Evolutionary conservation across 2,888 invertebrate genomes (phyloP).

Genomic region (Hydrotaea diabolus): DNA sequence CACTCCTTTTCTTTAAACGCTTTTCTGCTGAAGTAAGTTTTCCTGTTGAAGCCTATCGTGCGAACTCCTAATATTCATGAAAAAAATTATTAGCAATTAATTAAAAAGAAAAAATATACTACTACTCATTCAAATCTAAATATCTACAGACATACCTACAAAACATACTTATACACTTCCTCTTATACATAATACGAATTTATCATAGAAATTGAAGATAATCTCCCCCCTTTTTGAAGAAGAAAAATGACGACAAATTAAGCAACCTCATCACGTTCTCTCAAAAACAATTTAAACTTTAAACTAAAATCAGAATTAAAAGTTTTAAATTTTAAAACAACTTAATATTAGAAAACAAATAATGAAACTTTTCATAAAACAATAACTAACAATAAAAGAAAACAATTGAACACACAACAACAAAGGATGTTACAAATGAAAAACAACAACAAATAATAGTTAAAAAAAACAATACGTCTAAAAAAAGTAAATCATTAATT

Average conservation of each 20-base stretch:
- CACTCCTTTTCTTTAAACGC: no score
- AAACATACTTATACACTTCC: slow-evolving; percentile 7
- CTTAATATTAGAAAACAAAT: slow-evolving; percentile 1
- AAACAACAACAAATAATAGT: background rate
- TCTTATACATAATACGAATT: slow-evolving; percentile 52
- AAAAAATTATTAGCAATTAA: background rate
- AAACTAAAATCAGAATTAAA: slow-evolving; percentile 35
- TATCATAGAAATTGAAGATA: slow-evolving; percentile 67
- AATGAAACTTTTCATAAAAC: background rate
- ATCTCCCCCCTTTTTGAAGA: slow-evolving; percentile 35
- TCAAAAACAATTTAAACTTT: slow-evolving; percentile 33
- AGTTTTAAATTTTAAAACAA: slow-evolving; percentile 29
- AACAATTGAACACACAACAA: slow-evolving; percentile 1
- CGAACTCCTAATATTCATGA: slow-evolving; percentile 27
- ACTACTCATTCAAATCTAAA: background rate
- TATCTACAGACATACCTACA: background rate
- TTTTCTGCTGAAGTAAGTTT: no score
- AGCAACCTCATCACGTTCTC: slow-evolving; percentile 50
- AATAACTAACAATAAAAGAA: background rate
- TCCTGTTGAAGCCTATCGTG: background rate
- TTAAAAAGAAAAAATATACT: slow-evolving; percentile 13
- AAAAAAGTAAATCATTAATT: no score
- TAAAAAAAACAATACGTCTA: no score
- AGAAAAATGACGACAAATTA: background rate
- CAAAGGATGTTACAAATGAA: background rate